Percentiles rank a stretch among this genome's conserved stretches.
These are phyloP conservation scores for Drosophila nikananu DNA, from an alignment of 1,140 invertebrate species.

Conservation along the genomic window DNA sequence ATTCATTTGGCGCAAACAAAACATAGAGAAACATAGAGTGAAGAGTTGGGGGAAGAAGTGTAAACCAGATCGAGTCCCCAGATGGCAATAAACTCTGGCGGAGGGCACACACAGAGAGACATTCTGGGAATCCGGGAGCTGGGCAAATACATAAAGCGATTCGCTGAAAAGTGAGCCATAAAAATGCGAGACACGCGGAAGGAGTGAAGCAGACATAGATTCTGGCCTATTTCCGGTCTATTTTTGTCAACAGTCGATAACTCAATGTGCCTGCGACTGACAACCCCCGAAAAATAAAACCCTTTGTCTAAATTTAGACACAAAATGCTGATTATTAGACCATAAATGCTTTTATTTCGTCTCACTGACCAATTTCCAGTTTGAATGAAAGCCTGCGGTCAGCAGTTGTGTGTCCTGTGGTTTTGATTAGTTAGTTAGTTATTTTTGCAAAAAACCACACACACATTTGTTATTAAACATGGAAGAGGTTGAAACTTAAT, in stretches of 20 bases:
- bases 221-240: conserved; percentile 43
- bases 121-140: neutral
- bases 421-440: conserved; percentile 50
- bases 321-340: conserved; percentile 51
- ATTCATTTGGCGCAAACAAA: conserved; percentile 28
- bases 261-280: conserved; percentile 47
- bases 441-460: conserved; percentile 50
- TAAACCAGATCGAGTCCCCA: conserved; percentile 33
- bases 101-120: conserved; percentile 6
- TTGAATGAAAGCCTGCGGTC: conserved; percentile 40
- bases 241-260: conserved; percentile 71
- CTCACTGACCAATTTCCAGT: conserved; percentile 51
- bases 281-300: conserved; percentile 11
- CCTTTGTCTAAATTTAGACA: conserved; percentile 54
- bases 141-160: conserved; percentile 21
- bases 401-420: conserved; percentile 34
- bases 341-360: conserved; percentile 47
- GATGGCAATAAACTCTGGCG: conserved; percentile 37
- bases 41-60: neutral
- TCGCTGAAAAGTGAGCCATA: conserved; percentile 54
- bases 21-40: neutral
- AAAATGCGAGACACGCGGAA: conserved; percentile 32
- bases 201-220: conserved; percentile 8
- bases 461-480: conserved; percentile 65
- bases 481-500: conserved; percentile 46